Percentiles rank a stretch among this genome's conserved stretches.
Conservation (phyloP, 2,888 invertebrate genomes). For the Molorchus minor region DNA sequence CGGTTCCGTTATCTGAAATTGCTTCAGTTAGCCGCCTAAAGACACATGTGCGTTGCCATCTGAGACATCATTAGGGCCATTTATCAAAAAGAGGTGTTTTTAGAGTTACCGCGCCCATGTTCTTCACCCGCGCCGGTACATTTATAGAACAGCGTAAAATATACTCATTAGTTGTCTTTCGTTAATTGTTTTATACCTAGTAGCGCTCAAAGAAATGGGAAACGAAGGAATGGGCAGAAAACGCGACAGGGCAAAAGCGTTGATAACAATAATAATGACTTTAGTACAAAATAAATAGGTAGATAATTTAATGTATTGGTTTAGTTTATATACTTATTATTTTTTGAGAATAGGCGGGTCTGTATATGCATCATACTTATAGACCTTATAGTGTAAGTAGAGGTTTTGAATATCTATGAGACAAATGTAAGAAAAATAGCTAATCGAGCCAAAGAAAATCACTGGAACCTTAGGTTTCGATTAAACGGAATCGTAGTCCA, state of each 20-base stretch:
- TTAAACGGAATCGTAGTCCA: no score
- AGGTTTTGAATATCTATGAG: no score
- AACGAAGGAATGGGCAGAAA: no score
- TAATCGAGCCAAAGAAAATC: no score
- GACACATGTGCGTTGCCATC: conserved; percentile 33
- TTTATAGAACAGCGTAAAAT: conserved; percentile 34
- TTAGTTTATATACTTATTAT: no score
- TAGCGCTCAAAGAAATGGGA: conserved; percentile 18
- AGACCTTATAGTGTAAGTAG: no score
- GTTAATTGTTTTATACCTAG: conserved; percentile 40
- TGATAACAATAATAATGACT: neutral
- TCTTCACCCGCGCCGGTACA: conserved; percentile 30
- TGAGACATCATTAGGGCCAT: conserved; percentile 28
- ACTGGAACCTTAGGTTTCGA: no score
- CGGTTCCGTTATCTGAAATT: conserved; percentile 41
- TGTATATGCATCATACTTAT: no score
- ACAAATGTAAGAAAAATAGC: no score
- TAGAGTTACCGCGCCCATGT: conserved; percentile 21
- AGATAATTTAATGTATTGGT: neutral
- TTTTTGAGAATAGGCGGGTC: no score
- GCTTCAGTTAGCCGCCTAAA: conserved; percentile 32
- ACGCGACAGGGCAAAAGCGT: no score
- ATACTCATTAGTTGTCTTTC: conserved; percentile 37
- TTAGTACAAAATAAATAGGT: neutral
- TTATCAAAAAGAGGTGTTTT: conserved; percentile 36